Evolutionary conservation across 2,113 vertebrate genomes (phyloP), one percentile per base, ranked within the genome.

Genomic region (Falcunculus frontatus): DNA sequence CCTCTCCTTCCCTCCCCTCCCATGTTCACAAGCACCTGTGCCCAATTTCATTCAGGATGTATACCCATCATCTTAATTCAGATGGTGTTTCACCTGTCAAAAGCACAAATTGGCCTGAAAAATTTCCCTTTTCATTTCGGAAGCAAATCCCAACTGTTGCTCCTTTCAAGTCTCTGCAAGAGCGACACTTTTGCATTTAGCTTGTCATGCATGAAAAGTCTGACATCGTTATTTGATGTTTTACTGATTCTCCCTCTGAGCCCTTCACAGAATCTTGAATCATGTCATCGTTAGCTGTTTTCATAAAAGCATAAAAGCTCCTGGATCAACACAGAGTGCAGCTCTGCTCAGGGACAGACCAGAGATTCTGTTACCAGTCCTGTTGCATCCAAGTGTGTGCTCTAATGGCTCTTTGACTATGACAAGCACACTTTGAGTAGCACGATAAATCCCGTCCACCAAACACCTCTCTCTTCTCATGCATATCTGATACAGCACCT

Each of bases 221-320:
- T 96, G 92, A 91, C 79, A 79, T 84, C 10, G 13, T 70, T 73
- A 68, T 73, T 84, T 80, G 92, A 85, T 90, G 85, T 90, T 88
- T 92, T 80, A 93, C 75, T 76, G 70, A 73, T 74, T 64, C 46
- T 85, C 74, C 63, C 81, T 60, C 75, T 4, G 79, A 88, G 79
- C 63, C 59, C 63, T 83, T 41, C 57, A 60, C 79, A 93, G 82
- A 73, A 80, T 92, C 53, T 56, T 19, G 26, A 88, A 83, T 62
- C 67, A 33, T 69, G 63, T 69, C 82, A 77, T 69, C 12, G 2
- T 91, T 83, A 85, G 56, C 47, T 72, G 56, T 67, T 89, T 82
- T 32, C 53, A 68, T 49, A 20, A 75, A 78, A 76, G 74, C 65
- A 60, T 57, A 39, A 89, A 83, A 60, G 41, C 75, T 63, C 33